A percentile compares a stretch with the other conserved stretches of the same genome.
Conservation (phyloP, 2,797 vertebrate genomes). For the Myotis planiceps region DNA sequence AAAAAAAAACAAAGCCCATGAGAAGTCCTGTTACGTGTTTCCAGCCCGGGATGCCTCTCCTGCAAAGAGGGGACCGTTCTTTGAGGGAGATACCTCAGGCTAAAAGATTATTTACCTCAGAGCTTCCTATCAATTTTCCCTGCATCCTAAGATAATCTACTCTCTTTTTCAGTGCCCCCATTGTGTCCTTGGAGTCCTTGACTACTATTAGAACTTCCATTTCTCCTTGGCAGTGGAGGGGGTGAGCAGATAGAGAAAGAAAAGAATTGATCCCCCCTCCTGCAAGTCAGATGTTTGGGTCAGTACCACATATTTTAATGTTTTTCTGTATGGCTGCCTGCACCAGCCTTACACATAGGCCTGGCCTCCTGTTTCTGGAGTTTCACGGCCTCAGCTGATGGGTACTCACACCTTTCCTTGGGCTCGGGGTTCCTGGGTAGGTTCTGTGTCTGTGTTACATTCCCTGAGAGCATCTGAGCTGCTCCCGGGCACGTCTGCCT, state of each 20-base stretch:
- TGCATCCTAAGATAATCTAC: not conserved
- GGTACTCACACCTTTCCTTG: not conserved
- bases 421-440: too few species aligned
- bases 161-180: not conserved
- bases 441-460: not conserved
- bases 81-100: not conserved
- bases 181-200: not conserved
- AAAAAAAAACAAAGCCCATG: not conserved
- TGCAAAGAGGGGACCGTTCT: not conserved
- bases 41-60: too few species aligned
- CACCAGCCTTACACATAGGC: not conserved
- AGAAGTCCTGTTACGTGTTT: not conserved
- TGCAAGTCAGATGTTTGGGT: not conserved
- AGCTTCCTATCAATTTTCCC: not conserved
- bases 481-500: not conserved
- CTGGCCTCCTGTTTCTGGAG: not conserved
- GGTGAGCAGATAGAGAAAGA: not conserved
- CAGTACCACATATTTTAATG: rapidly evolving
- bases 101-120: not conserved
- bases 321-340: not conserved
- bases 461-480: not conserved
- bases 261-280: not conserved
- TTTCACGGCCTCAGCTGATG: not conserved
- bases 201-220: not conserved
- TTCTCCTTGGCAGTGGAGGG: not conserved